Evolutionary conservation across 2,888 invertebrate species (phyloP), one percentile per base, ranked within the genome.

Genomic region (Tenthredo notha): DNA sequence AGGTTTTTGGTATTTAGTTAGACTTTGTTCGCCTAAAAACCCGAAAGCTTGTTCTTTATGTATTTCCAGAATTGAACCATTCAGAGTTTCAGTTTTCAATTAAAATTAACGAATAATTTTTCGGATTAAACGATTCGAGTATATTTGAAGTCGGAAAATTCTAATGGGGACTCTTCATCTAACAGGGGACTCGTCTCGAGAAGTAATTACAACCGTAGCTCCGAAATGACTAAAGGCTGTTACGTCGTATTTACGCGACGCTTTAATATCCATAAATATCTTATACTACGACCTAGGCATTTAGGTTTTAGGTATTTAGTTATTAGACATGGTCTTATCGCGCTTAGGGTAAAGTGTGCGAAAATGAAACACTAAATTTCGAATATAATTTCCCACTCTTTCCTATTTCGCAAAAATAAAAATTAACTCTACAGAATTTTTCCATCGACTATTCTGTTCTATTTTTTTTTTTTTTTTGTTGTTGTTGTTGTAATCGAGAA

Each of bases 131-230:
- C 21, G 61, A 25, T 61, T 61, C 61, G 61, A 61, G 61, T 61
- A 61, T 61, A 61, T 61, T 61, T 61, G 0, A 25, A 61, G 25
- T 10, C 25, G 25, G 25, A 61, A 61, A 61, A 61, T 61, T 25
- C 25, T 61, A 61, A 61, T 61, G 61, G 61, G 61, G 25, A 61
- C 61, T 25, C 61, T 61, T 12, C 61, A 25, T 61, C 61, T 25
- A 61, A 25, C 61, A 61, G 61, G 61, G 61, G 61, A 25, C 25
- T 61, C 61, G 61, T 61, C 61, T 61, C 61, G 25, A 61, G 61
- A 21, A 61, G 61, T 61, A 61, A 61, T 61, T 61, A 61, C 25
- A 12, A 61, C 21, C 61, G 61, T 61, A 12, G 61, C 61, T 25
- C 21, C 61, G 61, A 61, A 61, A 61, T 25, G 61, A 61, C 61